These are phyloP conservation scores for Chauna torquata DNA, from an alignment of 2,113 vertebrate species.

Conservation along the genomic window DNA sequence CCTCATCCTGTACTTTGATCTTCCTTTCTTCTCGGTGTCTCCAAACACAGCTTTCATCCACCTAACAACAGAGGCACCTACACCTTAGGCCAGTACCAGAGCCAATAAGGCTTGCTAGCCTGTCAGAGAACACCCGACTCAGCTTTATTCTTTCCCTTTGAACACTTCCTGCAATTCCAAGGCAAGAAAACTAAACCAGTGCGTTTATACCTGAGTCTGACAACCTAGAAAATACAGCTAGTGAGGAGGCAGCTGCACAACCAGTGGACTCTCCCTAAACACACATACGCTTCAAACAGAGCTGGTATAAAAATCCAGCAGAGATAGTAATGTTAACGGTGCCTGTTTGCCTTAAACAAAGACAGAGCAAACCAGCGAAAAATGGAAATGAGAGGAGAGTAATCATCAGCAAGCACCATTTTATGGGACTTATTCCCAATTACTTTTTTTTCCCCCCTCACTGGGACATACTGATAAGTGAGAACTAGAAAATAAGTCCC, in stretches of 20 bases:
- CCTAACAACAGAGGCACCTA: conserved; percentile 68
- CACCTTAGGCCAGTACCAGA: neutral
- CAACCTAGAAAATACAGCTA: too few species aligned
- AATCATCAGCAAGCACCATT: neutral
- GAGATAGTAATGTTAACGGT: accelerated
- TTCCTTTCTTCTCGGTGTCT: conserved; percentile 92
- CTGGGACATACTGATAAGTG: neutral
- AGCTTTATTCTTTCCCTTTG: neutral
- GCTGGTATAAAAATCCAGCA: neutral
- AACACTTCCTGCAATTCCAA: neutral
- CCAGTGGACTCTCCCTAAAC: neutral
- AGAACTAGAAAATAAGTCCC: neutral
- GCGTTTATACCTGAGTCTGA: neutral
- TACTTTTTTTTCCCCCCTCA: too few species aligned
- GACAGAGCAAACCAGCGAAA: neutral
- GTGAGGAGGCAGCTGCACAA: neutral
- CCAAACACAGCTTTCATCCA: conserved; percentile 91
- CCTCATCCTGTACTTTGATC: conserved; percentile 89
- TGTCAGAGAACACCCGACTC: accelerated
- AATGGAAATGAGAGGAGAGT: neutral
- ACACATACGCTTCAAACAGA: neutral
- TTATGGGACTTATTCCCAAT: neutral
- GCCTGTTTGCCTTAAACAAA: neutral
- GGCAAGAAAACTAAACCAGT: neutral
- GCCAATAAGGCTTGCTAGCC: accelerated